Conservation (phyloP, 2,888 invertebrate species). For the Drosophila putrida region DNA sequence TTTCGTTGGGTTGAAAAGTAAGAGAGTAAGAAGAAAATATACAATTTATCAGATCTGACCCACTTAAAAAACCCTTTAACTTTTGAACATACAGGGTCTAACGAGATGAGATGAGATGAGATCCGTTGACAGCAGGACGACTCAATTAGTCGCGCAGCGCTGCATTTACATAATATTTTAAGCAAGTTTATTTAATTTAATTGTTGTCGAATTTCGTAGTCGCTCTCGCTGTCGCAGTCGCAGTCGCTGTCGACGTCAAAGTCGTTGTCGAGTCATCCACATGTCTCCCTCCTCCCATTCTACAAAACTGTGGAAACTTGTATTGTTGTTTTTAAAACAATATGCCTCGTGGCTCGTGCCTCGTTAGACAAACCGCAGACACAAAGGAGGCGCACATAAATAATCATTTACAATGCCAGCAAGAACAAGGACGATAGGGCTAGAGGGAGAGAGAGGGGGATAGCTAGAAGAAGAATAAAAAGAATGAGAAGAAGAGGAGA, state of each 20-base stretch:
- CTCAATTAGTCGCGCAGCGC: constrained; percentile 70
- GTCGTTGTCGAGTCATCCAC: constrained; percentile 16
- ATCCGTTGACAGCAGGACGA: constrained; percentile 53
- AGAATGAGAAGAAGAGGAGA: neutral
- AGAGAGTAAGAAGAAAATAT: too few species aligned
- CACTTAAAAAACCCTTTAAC: too few species aligned
- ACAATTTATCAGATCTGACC: too few species aligned
- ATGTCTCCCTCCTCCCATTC: neutral
- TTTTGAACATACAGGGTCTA: too few species aligned
- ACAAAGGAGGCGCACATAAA: constrained; percentile 63
- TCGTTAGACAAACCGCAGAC: constrained; percentile 70
- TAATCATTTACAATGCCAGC: constrained; percentile 60
- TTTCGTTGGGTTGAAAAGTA: too few species aligned
- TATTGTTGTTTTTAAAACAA: constrained; percentile 53
- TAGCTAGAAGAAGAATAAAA: neutral
- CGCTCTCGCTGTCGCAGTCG: neutral
- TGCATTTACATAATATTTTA: constrained; percentile 75
- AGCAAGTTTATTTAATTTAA: constrained; percentile 69
- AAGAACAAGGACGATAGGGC: neutral
- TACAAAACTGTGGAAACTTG: neutral
- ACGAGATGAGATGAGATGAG: neutral
- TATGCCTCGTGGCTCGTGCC: constrained; percentile 60
- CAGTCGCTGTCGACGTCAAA: constrained; percentile 3
- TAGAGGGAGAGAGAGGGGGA: neutral
- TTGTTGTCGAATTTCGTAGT: constrained; percentile 52